Evolutionary conservation across 2,888 invertebrate species (phyloP).

Genomic region (Agonum fuliginosum): DNA sequence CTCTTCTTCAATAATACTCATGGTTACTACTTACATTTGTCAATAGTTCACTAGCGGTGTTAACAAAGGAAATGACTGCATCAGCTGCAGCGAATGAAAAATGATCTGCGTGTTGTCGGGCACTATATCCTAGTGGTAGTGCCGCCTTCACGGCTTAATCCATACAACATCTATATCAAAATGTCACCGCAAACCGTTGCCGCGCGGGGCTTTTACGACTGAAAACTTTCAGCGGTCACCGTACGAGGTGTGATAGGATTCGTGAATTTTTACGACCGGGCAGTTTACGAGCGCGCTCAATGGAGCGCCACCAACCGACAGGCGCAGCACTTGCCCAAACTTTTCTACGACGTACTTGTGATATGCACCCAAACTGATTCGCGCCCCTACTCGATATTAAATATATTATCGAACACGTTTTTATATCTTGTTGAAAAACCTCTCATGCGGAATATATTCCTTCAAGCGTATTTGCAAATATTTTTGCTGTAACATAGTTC

Average conservation of each 20-base stretch:
- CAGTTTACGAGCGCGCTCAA: conserved; percentile 41
- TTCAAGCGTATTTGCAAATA: not conserved
- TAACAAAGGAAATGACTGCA: conserved; percentile 52
- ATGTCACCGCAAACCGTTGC: conserved; percentile 67
- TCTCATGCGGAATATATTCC: conserved; percentile 1
- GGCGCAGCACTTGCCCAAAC: conserved; percentile 12
- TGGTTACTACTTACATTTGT: too few relatives aligned
- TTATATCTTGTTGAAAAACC: not conserved
- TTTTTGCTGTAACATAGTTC: not conserved
- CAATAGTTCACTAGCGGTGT: conserved; percentile 36
- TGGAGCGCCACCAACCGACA: not conserved
- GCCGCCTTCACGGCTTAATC: conserved; percentile 22
- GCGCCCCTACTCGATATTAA: conserved; percentile 41
- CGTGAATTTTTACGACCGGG: conserved; percentile 60
- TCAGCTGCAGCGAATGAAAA: conserved; percentile 51
- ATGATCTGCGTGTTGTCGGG: conserved; percentile 51
- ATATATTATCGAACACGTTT: conserved; percentile 39
- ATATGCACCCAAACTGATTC: conserved; percentile 44
- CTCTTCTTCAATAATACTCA: not conserved
- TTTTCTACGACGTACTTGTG: conserved; percentile 23
- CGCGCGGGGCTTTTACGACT: conserved; percentile 66
- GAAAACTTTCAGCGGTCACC: conserved; percentile 66
- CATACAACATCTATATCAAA: conserved; percentile 65
- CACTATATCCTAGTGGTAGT: conserved; percentile 54
- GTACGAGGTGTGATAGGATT: conserved; percentile 66